A percentile compares a stretch with the other conserved stretches of the same genome.
Conservation (phyloP, 2,113 vertebrate species). For the Mus pahari region DNA sequence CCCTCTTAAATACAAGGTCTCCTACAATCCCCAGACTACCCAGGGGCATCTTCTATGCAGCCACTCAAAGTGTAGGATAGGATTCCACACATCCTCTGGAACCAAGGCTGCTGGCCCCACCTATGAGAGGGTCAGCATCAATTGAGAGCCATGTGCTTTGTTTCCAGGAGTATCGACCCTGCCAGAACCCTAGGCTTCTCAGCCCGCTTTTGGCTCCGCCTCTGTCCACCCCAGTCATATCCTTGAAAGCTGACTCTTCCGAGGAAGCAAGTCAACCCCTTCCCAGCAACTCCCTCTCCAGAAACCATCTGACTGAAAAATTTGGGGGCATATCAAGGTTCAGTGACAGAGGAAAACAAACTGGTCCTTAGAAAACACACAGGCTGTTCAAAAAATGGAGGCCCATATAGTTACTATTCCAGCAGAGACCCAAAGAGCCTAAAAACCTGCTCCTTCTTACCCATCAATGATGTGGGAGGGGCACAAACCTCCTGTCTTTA, state of each 20-base stretch:
- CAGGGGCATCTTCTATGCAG: background rate
- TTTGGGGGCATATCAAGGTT: slow-evolving; percentile 53
- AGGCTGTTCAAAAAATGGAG: background rate
- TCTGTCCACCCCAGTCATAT: background rate
- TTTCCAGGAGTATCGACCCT: background rate
- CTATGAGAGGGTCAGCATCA: slow-evolving; percentile 53
- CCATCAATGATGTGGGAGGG: background rate
- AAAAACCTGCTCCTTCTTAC: slow-evolving; percentile 51
- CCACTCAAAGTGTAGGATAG: background rate
- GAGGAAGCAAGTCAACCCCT: background rate
- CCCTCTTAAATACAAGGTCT: background rate
- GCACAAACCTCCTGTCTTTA: background rate
- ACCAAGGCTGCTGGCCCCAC: slow-evolving; percentile 36
- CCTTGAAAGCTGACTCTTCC: slow-evolving; percentile 4
- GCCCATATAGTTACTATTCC: slow-evolving; percentile 17
- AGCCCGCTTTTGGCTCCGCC: background rate
- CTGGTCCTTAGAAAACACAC: slow-evolving; percentile 43
- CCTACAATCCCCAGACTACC: background rate
- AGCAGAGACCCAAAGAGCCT: slow-evolving; percentile 52
- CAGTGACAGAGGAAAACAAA: slow-evolving; percentile 58
- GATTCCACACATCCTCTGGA: slow-evolving; percentile 64
- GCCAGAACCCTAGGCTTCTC: background rate
- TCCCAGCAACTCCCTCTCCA: background rate
- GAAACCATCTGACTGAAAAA: slow-evolving; percentile 51
- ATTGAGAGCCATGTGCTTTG: background rate